Base-by-base conservation (phyloP, 2,113 vertebrate genomes). In the Malurus alboscapulatus region DNA sequence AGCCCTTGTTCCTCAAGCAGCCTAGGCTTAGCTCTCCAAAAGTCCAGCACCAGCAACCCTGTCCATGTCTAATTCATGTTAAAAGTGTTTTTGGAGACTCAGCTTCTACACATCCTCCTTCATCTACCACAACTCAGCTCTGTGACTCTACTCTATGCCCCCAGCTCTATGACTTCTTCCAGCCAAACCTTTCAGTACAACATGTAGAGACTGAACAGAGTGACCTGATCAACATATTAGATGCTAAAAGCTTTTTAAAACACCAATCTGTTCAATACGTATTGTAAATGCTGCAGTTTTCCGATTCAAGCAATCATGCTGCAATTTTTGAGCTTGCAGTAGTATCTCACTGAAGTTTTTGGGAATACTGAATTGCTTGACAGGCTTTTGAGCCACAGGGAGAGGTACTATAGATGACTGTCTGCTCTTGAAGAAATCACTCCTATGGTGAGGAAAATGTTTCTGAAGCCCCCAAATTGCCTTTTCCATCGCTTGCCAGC, bases 121-220 rank as follows among this genome's bases (percentile, higher is more conserved):
- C 34, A 74, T 15, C 63, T 79, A 10, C 14, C 29, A 40, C 36
- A 3, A 0, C 40, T 62, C 75, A 80, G 14, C 29, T 51, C 66
- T 34, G 29, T 29, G 61, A 76, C 30, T 83, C 0, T 0, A 17
- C 20, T 63, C 27, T 19, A 1, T 29, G 36, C 2, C 8, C n/a
- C n/a, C 30, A 66, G 1, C 19, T 78, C 26, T 25, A 0, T 16
- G 48, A 14, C 40, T 73, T 48, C 8, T 36, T 55, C 22, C 69
- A 15, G 9, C 7, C 36, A 68, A 2, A 12, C 9, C 36, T 58
- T 20, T 36, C 40, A 61, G 12, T 75, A 9, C 29, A 82, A 50
- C 16, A 30, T 7, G 6, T 10, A 77, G 5, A 17, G 20, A 7
- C 17, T 57, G 40, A 48, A 27, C 9, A 45, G 13, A 25, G 24